Evolutionary conservation across 2,797 vertebrate genomes (phyloP).

Genomic region (Mormyrus proboscirostris): DNA sequence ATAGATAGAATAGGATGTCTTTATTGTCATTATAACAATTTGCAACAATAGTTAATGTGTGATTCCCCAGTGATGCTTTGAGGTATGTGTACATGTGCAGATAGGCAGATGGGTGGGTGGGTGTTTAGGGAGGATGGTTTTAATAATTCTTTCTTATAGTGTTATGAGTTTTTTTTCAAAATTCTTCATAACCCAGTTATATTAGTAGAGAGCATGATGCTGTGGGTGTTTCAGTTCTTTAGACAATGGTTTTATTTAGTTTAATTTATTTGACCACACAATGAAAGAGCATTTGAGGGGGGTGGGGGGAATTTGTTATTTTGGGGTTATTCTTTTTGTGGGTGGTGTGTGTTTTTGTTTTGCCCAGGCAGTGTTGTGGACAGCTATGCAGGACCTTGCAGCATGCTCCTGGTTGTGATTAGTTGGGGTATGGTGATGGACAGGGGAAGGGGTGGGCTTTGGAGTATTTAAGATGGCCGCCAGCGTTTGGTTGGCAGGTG

Average conservation of each 20-base stretch:
- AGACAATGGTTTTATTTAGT: not conserved
- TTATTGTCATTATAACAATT: not conserved
- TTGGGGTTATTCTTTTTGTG: too few relatives aligned
- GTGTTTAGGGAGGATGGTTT: not conserved
- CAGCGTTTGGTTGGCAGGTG: too few relatives aligned
- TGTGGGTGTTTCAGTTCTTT: not conserved
- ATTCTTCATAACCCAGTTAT: not conserved
- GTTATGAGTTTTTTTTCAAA: not conserved
- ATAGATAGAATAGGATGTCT: not conserved
- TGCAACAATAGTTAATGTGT: not conserved
- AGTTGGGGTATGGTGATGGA: too few relatives aligned
- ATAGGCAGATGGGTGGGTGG: not conserved
- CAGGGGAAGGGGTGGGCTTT: too few relatives aligned
- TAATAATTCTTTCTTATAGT: not conserved
- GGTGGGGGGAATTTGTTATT: too few relatives aligned
- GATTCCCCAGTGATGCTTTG: not conserved
- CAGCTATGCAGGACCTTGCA: too few relatives aligned
- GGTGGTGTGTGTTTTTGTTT: too few relatives aligned
- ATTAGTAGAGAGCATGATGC: not conserved
- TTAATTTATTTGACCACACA: not conserved
- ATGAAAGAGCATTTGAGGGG: not conserved
- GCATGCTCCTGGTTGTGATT: too few relatives aligned
- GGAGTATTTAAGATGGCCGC: too few relatives aligned
- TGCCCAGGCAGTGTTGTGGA: too few relatives aligned
- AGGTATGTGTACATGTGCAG: not conserved